These are phyloP conservation scores for Marmota flaviventris DNA, from an alignment of 2,113 vertebrate species.

Conservation along the genomic window DNA sequence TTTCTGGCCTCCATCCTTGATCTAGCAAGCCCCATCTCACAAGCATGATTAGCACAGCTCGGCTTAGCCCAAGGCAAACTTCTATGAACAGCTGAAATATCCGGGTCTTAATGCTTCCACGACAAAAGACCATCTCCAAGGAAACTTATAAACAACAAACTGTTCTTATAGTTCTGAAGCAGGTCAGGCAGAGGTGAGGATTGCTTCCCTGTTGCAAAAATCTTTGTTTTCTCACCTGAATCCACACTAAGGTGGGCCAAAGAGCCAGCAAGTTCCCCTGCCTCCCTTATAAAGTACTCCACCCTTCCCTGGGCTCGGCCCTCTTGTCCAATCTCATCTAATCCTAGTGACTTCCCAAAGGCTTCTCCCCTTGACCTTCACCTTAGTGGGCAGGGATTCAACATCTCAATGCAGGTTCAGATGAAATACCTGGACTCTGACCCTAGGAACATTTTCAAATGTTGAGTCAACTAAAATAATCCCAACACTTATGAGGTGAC, in stretches of 20 bases:
- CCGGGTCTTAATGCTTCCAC: too few relatives aligned
- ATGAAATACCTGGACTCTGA: neutral
- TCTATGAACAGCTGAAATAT: too few relatives aligned
- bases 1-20: neutral
- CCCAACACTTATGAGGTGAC: neutral
- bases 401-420: neutral
- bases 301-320: neutral
- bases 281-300: neutral
- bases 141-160: too few relatives aligned
- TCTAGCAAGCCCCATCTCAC: neutral
- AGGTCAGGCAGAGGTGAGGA: neutral
- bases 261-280: neutral
- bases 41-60: neutral
- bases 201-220: neutral
- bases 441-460: neutral
- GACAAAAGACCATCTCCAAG: too few relatives aligned
- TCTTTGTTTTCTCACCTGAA: neutral
- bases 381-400: neutral
- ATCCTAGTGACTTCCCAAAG: neutral
- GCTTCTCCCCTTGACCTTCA: neutral
- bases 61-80: neutral
- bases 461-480: neutral
- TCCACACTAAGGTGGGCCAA: neutral
- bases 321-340: neutral
- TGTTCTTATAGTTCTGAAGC: neutral